A percentile compares a stretch with the other conserved stretches of the same genome.
Conservation (phyloP, 2,888 invertebrate genomes). For the Ctena decussata region DNA sequence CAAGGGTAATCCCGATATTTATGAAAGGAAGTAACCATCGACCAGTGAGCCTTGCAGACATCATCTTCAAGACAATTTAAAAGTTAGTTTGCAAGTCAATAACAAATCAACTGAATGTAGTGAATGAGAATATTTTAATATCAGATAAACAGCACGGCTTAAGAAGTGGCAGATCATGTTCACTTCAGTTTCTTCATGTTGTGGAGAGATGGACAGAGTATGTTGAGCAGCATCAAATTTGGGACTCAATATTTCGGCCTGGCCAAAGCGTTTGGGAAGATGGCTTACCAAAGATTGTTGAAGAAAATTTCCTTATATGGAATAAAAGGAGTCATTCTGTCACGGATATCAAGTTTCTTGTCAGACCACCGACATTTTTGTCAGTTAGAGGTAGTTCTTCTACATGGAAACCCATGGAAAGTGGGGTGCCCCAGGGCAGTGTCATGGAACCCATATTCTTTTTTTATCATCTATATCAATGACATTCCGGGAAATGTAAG, state of each 20-base stretch:
- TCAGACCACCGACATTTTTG: background rate
- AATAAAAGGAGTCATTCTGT: background rate
- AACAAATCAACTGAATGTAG: no score
- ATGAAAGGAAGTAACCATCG: background rate
- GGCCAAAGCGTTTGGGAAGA: background rate
- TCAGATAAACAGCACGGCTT: background rate
- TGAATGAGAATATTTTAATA: background rate
- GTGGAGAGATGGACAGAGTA: background rate
- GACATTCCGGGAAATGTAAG: background rate
- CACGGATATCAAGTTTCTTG: background rate
- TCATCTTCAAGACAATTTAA: background rate
- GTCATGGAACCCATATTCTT: conserved; percentile 6
- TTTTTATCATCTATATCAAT: background rate
- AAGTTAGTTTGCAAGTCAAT: background rate
- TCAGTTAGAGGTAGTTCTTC: background rate
- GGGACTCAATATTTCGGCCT: background rate
- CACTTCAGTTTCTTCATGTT: no score
- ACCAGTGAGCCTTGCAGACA: background rate
- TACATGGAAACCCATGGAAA: background rate
- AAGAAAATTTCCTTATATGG: conserved; percentile 6
- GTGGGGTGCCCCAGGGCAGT: conserved; percentile 22
- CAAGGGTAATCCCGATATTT: background rate
- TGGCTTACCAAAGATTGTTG: no score
- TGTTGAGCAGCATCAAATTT: background rate
- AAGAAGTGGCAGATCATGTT: no score